Conservation (phyloP, 1,140 invertebrate species). For the Bradysia coprophila region DNA sequence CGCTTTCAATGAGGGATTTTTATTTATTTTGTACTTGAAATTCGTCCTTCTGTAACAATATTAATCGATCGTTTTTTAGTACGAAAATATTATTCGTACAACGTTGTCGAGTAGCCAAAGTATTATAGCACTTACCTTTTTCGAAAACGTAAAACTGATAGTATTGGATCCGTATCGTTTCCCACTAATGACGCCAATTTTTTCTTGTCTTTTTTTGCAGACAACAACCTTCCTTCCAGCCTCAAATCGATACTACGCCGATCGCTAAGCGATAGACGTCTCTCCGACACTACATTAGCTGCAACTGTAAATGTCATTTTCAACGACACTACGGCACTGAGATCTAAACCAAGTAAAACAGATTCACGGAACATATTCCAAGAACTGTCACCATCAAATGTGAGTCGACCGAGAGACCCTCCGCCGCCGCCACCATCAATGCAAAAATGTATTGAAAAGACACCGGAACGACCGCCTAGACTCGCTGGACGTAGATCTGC, state of each 20-base stretch:
- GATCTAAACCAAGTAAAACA: slow-evolving; percentile 35
- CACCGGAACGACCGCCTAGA: neutral
- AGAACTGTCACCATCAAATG: slow-evolving; percentile 7
- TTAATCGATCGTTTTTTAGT: too few species aligned
- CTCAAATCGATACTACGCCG: neutral
- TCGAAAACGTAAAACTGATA: too few species aligned
- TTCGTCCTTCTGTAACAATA: too few species aligned
- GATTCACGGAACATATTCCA: slow-evolving; percentile 36
- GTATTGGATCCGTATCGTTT: too few species aligned
- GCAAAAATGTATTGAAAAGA: slow-evolving; percentile 1
- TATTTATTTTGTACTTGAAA: too few species aligned
- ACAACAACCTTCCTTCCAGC: neutral
- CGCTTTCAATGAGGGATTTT: too few species aligned
- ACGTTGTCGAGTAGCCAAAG: too few species aligned
- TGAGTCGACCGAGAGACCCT: slow-evolving; percentile 18
- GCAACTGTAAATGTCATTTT: slow-evolving; percentile 23
- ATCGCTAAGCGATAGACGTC: neutral
- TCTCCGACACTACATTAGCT: neutral
- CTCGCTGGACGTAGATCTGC: neutral
- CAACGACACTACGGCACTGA: slow-evolving; percentile 59
- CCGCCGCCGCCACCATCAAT: slow-evolving; percentile 21
- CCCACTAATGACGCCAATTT: too few species aligned
- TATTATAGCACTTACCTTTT: too few species aligned
- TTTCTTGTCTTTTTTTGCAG: neutral
- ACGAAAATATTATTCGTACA: too few species aligned